These are phyloP conservation scores for Thinocorus orbignyianus DNA, from an alignment of 2,113 vertebrate species.

Conservation along the genomic window DNA sequence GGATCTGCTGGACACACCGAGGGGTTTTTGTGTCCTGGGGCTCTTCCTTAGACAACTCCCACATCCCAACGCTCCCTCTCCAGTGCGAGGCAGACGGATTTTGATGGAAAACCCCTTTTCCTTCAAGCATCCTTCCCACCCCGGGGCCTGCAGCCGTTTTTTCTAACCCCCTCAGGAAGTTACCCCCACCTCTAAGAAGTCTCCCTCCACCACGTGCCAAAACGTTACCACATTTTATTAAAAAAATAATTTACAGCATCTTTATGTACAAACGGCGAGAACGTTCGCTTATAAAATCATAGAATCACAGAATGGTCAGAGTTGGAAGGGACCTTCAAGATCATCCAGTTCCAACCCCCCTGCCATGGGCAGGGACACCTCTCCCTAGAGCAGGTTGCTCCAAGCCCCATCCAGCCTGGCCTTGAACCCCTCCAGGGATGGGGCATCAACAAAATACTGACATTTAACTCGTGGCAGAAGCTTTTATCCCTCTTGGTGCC, in stretches of 20 bases:
- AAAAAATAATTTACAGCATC: slow-evolving; percentile 77
- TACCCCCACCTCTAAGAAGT: neutral
- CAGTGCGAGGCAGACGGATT: neutral
- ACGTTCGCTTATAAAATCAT: neutral
- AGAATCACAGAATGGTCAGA: no score
- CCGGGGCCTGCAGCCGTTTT: fast-evolving
- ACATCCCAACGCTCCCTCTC: fast-evolving
- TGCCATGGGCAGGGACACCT: no score
- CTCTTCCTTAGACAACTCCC: neutral
- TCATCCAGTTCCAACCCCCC: no score
- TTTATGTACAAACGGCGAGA: slow-evolving; percentile 55
- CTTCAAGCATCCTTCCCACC: fast-evolving
- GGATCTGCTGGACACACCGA: neutral
- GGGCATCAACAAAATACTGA: no score
- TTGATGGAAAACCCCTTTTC: neutral
- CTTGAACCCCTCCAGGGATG: no score
- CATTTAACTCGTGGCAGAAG: neutral
- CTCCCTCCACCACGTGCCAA: neutral
- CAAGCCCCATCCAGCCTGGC: no score
- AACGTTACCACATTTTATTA: slow-evolving; percentile 59
- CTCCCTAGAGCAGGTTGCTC: no score
- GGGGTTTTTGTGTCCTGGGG: neutral
- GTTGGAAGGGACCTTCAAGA: no score
- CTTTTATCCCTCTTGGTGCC: neutral
- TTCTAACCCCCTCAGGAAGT: neutral